Conservation (phyloP, 2,797 vertebrate species). For the Sebastes nivosus region DNA sequence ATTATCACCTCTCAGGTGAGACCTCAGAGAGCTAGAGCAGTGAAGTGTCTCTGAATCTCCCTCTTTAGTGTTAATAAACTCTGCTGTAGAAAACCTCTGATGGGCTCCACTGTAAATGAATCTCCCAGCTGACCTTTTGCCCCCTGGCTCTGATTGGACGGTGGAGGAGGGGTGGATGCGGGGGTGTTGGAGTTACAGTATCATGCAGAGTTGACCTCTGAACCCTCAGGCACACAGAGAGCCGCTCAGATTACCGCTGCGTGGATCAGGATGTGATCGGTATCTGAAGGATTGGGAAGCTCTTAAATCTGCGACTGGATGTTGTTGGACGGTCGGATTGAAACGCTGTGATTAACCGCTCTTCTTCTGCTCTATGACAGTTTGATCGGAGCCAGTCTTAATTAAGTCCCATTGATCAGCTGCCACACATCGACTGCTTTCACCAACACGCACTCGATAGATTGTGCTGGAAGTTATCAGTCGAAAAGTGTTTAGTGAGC, state of each 20-base stretch:
- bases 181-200: neutral
- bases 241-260: conserved; percentile 21
- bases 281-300: conserved; percentile 7
- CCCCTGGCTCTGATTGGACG: conserved; percentile 7
- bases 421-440: neutral
- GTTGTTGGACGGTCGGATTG: neutral
- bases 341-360: neutral
- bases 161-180: neutral
- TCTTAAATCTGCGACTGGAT: neutral
- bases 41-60: too few relatives aligned
- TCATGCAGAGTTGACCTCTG: conserved; percentile 30
- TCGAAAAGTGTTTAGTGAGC: neutral
- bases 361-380: neutral
- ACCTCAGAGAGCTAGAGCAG: too few relatives aligned
- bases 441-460: neutral
- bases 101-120: too few relatives aligned
- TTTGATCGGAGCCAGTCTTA: conserved; percentile 23
- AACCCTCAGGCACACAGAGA: neutral
- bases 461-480: conserved; percentile 14
- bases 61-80: too few relatives aligned
- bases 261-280: conserved; percentile 14
- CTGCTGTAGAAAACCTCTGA: too few relatives aligned
- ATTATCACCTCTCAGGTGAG: too few relatives aligned
- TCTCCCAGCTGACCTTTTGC: neutral
- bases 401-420: conserved; percentile 48